Evolutionary conservation across 2,888 invertebrate species (phyloP), one percentile per base, ranked within the genome.

Genomic region (Drosophila monieri): DNA sequence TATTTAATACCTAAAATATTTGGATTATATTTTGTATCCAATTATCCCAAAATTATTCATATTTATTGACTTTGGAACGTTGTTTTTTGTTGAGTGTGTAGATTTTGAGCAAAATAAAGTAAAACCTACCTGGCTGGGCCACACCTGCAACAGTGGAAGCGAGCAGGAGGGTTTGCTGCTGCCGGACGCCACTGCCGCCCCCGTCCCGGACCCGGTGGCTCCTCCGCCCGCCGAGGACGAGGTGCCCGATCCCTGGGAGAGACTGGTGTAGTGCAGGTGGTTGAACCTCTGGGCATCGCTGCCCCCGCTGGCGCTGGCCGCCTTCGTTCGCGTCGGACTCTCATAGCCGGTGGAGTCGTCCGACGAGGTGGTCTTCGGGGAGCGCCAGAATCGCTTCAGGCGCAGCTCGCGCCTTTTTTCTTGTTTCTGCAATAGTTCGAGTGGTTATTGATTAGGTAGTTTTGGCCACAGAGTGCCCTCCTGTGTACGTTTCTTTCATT

Each of bases 81-180:
- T 9, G n/a, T 56, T 47, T 23, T 18, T 15, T 21, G 6, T 21
- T 25, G 4, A 57, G 15, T 23, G 32, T 14, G 23, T 37, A 15
- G 6, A 2, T 35, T 35, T 35, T 35, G 8, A 49, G 5, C 30
- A 8, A 21, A 47, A 18, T n/a, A 15, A n/a, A 18, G 14, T 12
- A 14, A 39, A 39, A 23, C 85, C 76, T 88, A 91, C 91, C 89
- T 93, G 92, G 92, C 94, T 95, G 43, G 95, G 95, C 95, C 95
- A 95, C 81, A 95, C 94, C 92, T 95, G 93, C 59, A 93, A 87
- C 70, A 94, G 80, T 39, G 93, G 94, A 80, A 93, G 90, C 54
- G 93, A 93, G 88, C 93, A 93, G 81, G 93, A 92, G 56, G 93
- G 93, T 60, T 92, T 92, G 79, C 80, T 90, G 70, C 83, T 54